A percentile compares a stretch with the other conserved stretches of the same genome.
Conservation (phyloP, 2,888 invertebrate species). For the Diarsia mendica region DNA sequence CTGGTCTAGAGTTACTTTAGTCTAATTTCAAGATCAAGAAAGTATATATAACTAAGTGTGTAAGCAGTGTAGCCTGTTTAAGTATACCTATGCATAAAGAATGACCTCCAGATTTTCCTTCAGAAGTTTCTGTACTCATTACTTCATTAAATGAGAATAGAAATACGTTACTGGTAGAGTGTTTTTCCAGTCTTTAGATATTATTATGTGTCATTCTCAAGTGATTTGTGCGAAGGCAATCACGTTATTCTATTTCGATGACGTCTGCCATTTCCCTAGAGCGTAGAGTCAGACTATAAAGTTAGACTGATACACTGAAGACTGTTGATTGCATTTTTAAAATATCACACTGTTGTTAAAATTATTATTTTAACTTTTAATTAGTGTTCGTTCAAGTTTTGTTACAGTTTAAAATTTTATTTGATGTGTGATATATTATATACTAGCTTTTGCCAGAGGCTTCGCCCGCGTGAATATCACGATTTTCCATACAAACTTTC, state of each 20-base stretch:
- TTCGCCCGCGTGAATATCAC: too few relatives aligned
- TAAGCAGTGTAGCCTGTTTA: not conserved
- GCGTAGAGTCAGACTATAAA: not conserved
- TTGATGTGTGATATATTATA: not conserved
- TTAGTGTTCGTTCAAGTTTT: not conserved
- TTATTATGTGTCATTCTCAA: not conserved
- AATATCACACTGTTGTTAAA: not conserved
- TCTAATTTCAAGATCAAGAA: not conserved
- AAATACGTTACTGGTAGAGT: constrained; percentile 5
- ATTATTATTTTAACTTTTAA: not conserved
- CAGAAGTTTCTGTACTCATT: not conserved
- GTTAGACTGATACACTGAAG: constrained; percentile 19
- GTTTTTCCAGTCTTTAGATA: constrained; percentile 26
- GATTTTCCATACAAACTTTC: too few relatives aligned
- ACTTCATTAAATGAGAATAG: not conserved
- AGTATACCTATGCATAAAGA: not conserved
- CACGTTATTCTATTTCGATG: constrained; percentile 45
- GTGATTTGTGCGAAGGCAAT: constrained; percentile 34
- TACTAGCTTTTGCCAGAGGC: too few relatives aligned
- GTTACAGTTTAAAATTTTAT: not conserved
- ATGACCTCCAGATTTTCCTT: not conserved
- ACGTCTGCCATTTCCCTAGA: constrained; percentile 25
- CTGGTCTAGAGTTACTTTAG: not conserved
- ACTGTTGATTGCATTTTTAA: constrained; percentile 17
- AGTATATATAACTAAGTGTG: not conserved